Conservation (phyloP, 2,888 invertebrate species). For the Rhagonycha lutea region DNA sequence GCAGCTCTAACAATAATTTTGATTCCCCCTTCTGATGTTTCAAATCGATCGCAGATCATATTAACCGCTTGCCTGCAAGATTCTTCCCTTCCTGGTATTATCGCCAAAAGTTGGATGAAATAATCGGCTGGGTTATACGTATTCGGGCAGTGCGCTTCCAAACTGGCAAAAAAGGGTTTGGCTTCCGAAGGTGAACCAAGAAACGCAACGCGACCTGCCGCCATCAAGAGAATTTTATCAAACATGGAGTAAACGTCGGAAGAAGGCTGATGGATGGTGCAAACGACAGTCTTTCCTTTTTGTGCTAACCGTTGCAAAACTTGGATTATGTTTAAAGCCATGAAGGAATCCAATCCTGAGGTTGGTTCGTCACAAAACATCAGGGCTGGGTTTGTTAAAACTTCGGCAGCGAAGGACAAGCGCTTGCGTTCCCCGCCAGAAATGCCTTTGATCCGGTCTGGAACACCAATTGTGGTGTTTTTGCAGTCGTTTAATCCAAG, state of each 20-base stretch:
- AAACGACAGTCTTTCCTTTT: constrained; percentile 86
- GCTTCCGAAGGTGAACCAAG: constrained; percentile 82
- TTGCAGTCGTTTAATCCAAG: constrained; percentile 82
- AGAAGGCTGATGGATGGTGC: constrained; percentile 95
- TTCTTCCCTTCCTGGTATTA: constrained; percentile 82
- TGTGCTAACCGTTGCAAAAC: constrained; percentile 75
- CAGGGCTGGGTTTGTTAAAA: constrained; percentile 90
- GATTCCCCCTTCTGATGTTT: constrained; percentile 65
- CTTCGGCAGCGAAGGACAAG: constrained; percentile 95
- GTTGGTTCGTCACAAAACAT: constrained; percentile 98
- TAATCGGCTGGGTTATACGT: constrained; percentile 96
- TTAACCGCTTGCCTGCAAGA: constrained; percentile 78
- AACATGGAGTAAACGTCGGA: constrained; percentile 90
- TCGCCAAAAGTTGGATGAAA: constrained; percentile 86
- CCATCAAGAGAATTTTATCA: constrained; percentile 85
- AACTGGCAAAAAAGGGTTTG: constrained; percentile 78
- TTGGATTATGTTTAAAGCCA: constrained; percentile 92
- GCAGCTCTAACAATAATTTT: constrained; percentile 63
- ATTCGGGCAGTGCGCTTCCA: constrained; percentile 81
- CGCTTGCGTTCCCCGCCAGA: constrained; percentile 97
- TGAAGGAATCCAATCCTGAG: constrained; percentile 93
- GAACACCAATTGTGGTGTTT: constrained; percentile 88
- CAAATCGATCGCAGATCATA: constrained; percentile 77
- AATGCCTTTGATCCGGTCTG: constrained; percentile 90
- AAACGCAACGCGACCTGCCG: constrained; percentile 89